These are phyloP conservation scores for Xerus rutilus DNA, from an alignment of 2,797 vertebrate genomes.

Conservation along the genomic window DNA sequence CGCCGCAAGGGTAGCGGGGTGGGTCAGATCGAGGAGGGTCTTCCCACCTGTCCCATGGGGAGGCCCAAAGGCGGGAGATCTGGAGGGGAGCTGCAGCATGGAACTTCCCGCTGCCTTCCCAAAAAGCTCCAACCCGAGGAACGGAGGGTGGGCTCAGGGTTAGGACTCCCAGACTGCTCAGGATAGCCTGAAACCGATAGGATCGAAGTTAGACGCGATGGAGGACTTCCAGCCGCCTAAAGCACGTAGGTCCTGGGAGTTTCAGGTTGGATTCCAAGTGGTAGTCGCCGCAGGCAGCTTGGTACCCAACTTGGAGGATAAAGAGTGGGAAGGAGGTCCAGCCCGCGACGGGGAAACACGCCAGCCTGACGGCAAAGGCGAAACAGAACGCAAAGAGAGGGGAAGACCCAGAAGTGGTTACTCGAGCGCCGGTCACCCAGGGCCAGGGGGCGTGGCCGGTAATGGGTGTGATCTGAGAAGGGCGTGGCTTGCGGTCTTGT, in stretches of 20 bases:
- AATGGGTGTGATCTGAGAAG: neutral
- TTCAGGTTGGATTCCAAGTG: neutral
- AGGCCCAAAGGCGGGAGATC: neutral
- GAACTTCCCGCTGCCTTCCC: too few species aligned
- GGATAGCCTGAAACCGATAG: neutral
- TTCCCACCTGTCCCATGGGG: neutral
- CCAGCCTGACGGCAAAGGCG: slow-evolving; percentile 19
- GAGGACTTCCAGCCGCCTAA: neutral
- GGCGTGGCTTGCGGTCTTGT: slow-evolving; percentile 41
- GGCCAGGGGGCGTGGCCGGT: neutral
- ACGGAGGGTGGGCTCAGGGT: neutral
- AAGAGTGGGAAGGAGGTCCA: neutral
- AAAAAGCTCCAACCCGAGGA: neutral
- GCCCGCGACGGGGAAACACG: neutral
- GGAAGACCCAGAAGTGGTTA: neutral
- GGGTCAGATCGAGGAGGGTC: neutral
- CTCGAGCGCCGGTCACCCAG: neutral
- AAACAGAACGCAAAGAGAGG: neutral
- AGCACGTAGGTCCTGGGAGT: neutral
- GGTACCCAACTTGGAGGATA: neutral
- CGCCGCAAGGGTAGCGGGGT: neutral
- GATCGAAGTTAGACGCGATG: neutral
- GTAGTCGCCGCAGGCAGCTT: neutral
- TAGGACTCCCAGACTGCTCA: neutral
- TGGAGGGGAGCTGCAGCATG: neutral